Base-by-base conservation (phyloP, 2,888 invertebrate genomes). In the Salticus scenicus region DNA sequence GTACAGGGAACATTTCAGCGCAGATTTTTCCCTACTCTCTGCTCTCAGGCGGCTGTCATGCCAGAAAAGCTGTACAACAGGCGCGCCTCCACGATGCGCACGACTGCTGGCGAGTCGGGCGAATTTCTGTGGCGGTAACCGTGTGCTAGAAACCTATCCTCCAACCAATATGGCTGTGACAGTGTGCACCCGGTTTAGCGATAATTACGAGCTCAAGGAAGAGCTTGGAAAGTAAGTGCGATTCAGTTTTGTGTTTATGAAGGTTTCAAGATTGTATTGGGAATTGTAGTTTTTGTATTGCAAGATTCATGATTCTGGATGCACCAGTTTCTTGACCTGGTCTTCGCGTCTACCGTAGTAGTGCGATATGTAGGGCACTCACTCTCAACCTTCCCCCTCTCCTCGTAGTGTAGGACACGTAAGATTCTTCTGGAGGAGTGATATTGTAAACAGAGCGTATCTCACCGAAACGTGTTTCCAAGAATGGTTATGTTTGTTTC, bases 181-280 rank as follows among this genome's bases (percentile, higher is more conserved):
- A 89, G 90, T 91, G 86, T 96, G 97, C 93, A 98, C 98, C 92
- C 96, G 98, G 92, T 99, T 99, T 93, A 98, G 97, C 93, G 99
- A 99, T 93, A 98, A 98, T 93, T 99, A 99, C 93, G 99, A 99
- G 91, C 95, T 99, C 90, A 99, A 99, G 93, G 99, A 99, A 93
- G 99, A 99, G 94, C 94, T 99, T 92, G 99, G 99, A 93, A 99
- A 99, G 97, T 97, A 94, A 95, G 97, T 96, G 91, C 87, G 28
- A 57, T 12, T 20, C 66, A 0, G 8, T 30, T 57, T 42, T 28
- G 5, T 17, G 70, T n/a, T 42, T 42, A 12, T 14, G 41, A 28
- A 70, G 27, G 1, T 28, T 20, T 28, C 20, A 17, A 14, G 33
- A 20, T 8, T 33, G 20, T 0, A 33, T 8, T 67, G 10, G 33